phyloP scores from a whole-genome alignment of 1,140 invertebrate species.

The Conus ventricosus region DNA sequence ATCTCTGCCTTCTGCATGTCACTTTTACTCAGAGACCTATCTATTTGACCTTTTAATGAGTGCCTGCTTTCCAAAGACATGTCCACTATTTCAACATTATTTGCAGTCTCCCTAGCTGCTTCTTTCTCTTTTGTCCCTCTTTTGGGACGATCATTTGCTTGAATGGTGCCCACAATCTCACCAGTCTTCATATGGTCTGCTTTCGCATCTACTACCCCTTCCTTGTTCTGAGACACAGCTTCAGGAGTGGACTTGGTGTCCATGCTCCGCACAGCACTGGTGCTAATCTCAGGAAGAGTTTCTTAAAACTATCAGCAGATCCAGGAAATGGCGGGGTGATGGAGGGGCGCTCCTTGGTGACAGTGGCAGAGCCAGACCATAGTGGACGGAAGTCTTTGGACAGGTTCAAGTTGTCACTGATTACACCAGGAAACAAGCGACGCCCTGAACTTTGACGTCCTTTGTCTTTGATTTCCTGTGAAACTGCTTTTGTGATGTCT shows the following conservation, averaged over 20 bases:
- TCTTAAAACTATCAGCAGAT: constrained; percentile 8
- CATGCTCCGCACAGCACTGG: background rate
- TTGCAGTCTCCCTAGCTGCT: background rate
- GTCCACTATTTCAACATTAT: background rate
- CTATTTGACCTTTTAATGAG: background rate
- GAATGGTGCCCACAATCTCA: background rate
- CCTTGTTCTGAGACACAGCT: background rate
- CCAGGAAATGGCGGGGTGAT: background rate
- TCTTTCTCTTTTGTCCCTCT: background rate
- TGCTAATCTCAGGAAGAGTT: constrained; percentile 17
- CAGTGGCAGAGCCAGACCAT: constrained; percentile 25
- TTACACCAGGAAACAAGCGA: constrained; percentile 14
- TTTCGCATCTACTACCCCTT: background rate
- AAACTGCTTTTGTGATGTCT: background rate
- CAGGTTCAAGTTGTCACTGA: background rate
- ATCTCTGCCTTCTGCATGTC: constrained; percentile 10
- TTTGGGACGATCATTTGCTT: background rate
- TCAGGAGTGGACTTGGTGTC: background rate
- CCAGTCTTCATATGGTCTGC: background rate
- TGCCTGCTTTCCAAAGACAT: background rate
- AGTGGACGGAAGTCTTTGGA: constrained; percentile 12
- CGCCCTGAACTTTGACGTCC: constrained; percentile 3
- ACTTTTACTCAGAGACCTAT: background rate
- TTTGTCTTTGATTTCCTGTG: background rate
- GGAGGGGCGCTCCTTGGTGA: constrained; percentile 31